Base-by-base conservation (phyloP, 2,113 vertebrate genomes). In the Myiagra hebetior region DNA sequence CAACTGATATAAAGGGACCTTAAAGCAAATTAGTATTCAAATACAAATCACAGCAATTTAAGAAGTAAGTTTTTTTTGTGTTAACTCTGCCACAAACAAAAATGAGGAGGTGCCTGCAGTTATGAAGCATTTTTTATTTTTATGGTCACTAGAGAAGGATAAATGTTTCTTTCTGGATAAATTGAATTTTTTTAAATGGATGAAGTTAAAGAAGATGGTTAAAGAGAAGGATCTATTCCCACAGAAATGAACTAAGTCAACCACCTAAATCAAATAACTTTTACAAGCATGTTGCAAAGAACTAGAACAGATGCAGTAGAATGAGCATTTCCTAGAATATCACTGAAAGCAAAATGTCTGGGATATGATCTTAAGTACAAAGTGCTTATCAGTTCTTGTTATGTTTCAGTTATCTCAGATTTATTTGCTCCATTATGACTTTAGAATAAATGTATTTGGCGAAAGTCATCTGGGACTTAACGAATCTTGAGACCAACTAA, bases 321-420 rank as follows among this genome's bases (percentile, higher is more conserved):
- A 67, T 67, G 27, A 94, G 4, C 12, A 70, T 81, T 93, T 59
- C 35, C 67, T 80, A 69, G 55, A 77, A 37, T 64, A 83, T 59
- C 47, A 83, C 63, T 78, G 42, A 80, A 94, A 68, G 27, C 3
- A 74, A 74, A 87, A 78, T 68, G 13, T n/a, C 60, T 78, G 47
- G n/a, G 28, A 59, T 81, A 59, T 26, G 24, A 22, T 91, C 26
- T 74, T 94, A 92, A 93, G 47, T 67, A 47, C 20, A 93, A 77
- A 77, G n/a, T 33, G 49, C 78, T 95, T 88, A 88, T 67, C 47
- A 94, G 86, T 81, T 93, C 64, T 57, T 88, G 92, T 95, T 94
- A 92, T 91, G 44, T 92, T 93, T 91, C 83, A 72, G 21, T 94
- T 95, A 84, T 94, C 69, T 92, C 63, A 88, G 85, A 72, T 47